phyloP scores from a whole-genome alignment of 2,797 vertebrate species.

The Limosa lapponica region DNA sequence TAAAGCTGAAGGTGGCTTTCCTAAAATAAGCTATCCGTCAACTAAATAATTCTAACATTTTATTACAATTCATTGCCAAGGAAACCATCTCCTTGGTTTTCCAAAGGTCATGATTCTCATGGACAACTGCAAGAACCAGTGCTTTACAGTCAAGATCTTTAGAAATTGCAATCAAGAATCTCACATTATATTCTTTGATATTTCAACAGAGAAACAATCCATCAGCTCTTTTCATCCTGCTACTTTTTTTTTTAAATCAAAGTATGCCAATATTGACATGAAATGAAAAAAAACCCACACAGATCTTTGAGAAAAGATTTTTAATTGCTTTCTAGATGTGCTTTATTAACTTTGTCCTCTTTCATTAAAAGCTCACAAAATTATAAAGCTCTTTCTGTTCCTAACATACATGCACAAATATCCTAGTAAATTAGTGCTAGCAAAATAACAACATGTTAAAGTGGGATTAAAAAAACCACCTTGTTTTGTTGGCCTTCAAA shows the following conservation, averaged over 20 bases:
- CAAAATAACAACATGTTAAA: not conserved
- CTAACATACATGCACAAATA: not conserved
- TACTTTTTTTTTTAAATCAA: not conserved
- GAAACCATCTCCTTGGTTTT: not conserved
- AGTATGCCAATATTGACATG: not conserved
- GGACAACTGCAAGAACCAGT: not conserved
- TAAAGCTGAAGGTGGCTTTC: not conserved
- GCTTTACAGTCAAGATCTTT: not conserved
- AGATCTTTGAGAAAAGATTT: not conserved
- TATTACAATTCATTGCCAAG: not conserved
- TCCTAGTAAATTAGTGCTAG: not conserved
- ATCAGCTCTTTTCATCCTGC: not conserved
- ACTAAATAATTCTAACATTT: not conserved
- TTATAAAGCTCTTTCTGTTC: not conserved
- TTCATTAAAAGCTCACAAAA: not conserved
- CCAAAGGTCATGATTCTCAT: not conserved
- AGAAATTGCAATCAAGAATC: not conserved
- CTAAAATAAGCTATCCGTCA: not conserved
- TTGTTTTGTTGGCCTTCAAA: not conserved
- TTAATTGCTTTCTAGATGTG: not conserved
- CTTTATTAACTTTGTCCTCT: not conserved
- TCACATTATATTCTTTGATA: not conserved
- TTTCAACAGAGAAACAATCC: not conserved
- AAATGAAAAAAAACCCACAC: not conserved
- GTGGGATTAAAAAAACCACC: not conserved